A percentile compares a stretch with the other conserved stretches of the same genome.
These are phyloP conservation scores for Cervus canadensis DNA, from an alignment of 2,113 vertebrate species.

Conservation along the genomic window DNA sequence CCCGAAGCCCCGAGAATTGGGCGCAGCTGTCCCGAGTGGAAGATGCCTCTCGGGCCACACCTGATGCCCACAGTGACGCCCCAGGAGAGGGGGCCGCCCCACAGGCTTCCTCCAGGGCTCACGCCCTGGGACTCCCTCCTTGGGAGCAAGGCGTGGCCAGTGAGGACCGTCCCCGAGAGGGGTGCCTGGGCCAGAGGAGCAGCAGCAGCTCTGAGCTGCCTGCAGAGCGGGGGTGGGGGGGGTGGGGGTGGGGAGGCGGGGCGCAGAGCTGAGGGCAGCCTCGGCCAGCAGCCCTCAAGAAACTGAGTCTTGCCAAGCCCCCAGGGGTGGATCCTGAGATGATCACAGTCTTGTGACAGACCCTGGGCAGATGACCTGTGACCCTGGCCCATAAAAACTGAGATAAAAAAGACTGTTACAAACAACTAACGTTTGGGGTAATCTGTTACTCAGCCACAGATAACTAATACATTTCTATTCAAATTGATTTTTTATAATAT, in stretches of 20 bases:
- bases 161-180: background rate
- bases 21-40: fast-evolving
- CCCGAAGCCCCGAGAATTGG: background rate
- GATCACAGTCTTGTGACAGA: background rate
- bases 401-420: background rate
- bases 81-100: background rate
- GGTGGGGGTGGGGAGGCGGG: background rate
- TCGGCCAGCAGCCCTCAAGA: background rate
- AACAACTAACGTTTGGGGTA: background rate
- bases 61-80: too few species aligned
- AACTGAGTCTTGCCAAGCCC: background rate
- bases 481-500: background rate
- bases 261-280: background rate
- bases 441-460: background rate
- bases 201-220: background rate
- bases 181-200: background rate
- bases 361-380: background rate
- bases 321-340: background rate
- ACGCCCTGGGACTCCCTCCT: background rate
- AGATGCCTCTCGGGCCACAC: background rate
- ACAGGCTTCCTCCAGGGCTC: background rate
- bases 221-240: too few species aligned
- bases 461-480: background rate
- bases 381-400: background rate
- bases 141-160: background rate